Evolutionary conservation across 2,113 vertebrate species (phyloP).

Genomic region (Gila orcuttii): DNA sequence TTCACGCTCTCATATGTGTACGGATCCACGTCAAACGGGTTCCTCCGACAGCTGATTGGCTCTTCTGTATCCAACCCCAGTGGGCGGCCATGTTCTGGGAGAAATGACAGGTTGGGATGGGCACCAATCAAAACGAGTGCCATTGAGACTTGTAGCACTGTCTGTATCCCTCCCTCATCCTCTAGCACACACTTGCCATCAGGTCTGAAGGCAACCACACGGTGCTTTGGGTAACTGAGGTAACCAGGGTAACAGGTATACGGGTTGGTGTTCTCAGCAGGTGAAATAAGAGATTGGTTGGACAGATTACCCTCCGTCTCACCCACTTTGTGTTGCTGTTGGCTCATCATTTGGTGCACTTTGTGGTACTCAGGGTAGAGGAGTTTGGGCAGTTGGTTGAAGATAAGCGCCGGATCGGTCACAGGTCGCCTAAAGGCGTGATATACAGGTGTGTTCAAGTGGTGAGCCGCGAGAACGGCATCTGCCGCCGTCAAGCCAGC

Average conservation of each 20-base stretch:
- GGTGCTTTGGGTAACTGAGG: constrained; percentile 75
- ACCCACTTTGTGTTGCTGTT: constrained; percentile 67
- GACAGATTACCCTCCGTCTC: not conserved
- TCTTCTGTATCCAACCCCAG: constrained; percentile 64
- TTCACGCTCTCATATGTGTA: constrained; percentile 69
- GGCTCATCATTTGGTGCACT: constrained; percentile 84
- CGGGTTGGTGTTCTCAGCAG: constrained; percentile 8
- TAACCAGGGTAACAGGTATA: constrained; percentile 74
- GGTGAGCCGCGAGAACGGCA: constrained; percentile 74
- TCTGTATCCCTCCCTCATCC: constrained; percentile 63
- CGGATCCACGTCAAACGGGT: constrained; percentile 77
- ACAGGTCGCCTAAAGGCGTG: constrained; percentile 76
- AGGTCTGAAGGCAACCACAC: constrained; percentile 68
- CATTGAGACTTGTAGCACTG: constrained; percentile 74
- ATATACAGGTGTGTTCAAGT: constrained; percentile 75
- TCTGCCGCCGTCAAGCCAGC: constrained; percentile 80
- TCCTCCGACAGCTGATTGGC: constrained; percentile 74
- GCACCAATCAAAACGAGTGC: constrained; percentile 78
- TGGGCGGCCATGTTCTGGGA: constrained; percentile 62
- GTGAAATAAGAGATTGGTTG: not conserved
- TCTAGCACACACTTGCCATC: constrained; percentile 76
- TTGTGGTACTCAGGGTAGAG: constrained; percentile 85
- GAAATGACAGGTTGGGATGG: constrained; percentile 77
- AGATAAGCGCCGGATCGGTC: constrained; percentile 75
- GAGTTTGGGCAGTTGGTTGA: constrained; percentile 81